These are phyloP conservation scores for Lacerta agilis DNA, from an alignment of 2,797 vertebrate genomes.

Conservation along the genomic window DNA sequence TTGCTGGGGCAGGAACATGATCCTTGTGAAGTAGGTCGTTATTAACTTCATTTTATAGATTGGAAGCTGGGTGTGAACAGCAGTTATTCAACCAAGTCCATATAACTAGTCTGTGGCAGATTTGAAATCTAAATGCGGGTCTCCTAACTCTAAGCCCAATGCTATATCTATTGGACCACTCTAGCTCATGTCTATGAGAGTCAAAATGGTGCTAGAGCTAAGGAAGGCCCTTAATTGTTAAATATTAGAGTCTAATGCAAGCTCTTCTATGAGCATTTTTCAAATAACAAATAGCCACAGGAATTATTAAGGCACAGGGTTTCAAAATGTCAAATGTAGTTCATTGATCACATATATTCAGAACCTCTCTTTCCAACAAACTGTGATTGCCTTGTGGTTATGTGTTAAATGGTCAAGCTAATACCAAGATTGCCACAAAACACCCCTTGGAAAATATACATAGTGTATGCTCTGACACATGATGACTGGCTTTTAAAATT, in stretches of 20 bases:
- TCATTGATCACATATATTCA: neutral
- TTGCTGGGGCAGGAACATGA: neutral
- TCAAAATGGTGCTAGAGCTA: neutral
- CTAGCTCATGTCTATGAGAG: neutral
- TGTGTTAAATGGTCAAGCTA: neutral
- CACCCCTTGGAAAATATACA: neutral
- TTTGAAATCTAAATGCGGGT: neutral
- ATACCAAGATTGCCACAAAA: slow-evolving; percentile 2
- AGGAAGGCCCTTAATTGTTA: neutral
- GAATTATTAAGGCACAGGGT: neutral
- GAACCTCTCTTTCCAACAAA: neutral
- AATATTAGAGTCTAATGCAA: neutral
- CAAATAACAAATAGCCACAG: neutral
- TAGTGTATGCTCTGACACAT: neutral
- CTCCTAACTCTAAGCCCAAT: neutral
- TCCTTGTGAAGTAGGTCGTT: neutral
- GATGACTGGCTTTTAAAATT: neutral
- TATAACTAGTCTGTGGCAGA: neutral
- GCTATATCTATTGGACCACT: neutral
- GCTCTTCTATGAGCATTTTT: neutral
- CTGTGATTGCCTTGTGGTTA: neutral
- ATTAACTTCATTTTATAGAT: neutral
- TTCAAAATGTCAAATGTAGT: neutral
- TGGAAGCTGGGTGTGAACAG: neutral
- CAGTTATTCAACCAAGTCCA: neutral